A percentile compares a stretch with the other conserved stretches of the same genome.
Evolutionary conservation across 2,797 vertebrate species (phyloP).

Genomic region (Decapterus maruadsi): DNA sequence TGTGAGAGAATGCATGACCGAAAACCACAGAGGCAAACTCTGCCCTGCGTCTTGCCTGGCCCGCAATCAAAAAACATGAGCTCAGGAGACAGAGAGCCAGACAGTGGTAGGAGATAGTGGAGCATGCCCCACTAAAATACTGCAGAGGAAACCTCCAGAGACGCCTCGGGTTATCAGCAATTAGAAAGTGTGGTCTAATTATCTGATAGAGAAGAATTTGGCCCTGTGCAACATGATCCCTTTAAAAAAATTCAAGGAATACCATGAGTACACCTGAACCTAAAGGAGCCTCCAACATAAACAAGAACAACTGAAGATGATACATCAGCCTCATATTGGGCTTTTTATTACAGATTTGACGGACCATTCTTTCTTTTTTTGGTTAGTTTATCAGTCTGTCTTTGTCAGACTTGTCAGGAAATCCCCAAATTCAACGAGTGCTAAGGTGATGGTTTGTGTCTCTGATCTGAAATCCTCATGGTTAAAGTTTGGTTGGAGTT

Average conservation of each 20-base stretch:
- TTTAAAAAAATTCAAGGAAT: constrained; percentile 5
- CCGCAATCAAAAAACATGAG: constrained; percentile 40
- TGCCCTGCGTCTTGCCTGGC: constrained; percentile 53
- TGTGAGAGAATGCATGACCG: constrained; percentile 66
- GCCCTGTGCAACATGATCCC: constrained; percentile 10
- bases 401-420: no score
- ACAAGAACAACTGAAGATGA: constrained; percentile 6
- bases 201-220: constrained; percentile 42
- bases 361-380: no score
- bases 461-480: background rate
- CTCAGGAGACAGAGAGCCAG: constrained; percentile 60
- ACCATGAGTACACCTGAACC: background rate
- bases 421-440: background rate
- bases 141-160: constrained; percentile 18
- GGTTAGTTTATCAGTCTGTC: no score
- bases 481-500: background rate
- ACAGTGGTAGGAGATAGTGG: constrained; percentile 58
- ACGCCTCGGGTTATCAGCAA: constrained; percentile 42
- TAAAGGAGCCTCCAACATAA: constrained; percentile 9
- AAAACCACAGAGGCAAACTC: constrained; percentile 61
- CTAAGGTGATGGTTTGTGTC: background rate
- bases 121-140: constrained; percentile 53
- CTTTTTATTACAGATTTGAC: background rate
- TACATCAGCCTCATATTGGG: background rate
- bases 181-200: constrained; percentile 26